phyloP scores from a whole-genome alignment of 2,888 invertebrate genomes.

The Noctua janthina region DNA sequence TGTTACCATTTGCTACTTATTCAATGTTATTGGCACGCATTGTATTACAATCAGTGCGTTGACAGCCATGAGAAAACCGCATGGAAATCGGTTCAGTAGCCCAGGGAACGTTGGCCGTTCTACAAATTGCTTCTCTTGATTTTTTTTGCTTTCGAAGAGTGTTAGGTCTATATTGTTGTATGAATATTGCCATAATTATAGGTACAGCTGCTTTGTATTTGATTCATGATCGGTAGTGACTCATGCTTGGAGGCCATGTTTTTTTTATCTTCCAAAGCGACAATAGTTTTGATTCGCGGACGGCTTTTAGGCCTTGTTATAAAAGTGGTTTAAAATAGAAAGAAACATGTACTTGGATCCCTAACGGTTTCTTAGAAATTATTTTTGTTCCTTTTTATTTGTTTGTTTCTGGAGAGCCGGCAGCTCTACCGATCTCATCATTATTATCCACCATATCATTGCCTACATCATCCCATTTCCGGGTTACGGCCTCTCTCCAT shows the following conservation, averaged over 20 bases:
- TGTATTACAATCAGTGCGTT: conserved; percentile 48
- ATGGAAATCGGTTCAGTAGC: conserved; percentile 65
- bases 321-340: neutral
- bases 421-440: neutral
- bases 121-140: conserved; percentile 21
- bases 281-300: no score
- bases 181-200: conserved; percentile 36
- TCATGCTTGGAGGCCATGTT: neutral
- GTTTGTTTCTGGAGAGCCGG: neutral
- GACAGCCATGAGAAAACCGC: conserved; percentile 62
- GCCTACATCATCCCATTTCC: neutral
- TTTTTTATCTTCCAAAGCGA: neutral
- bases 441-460: neutral
- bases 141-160: conserved; percentile 24
- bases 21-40: conserved; percentile 53
- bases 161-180: conserved; percentile 26
- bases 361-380: neutral
- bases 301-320: neutral
- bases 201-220: conserved; percentile 3
- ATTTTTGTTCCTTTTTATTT: neutral
- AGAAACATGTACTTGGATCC: neutral
- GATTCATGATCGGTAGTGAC: neutral
- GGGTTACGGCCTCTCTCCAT: neutral
- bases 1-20: conserved; percentile 21
- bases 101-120: conserved; percentile 36